Evolutionary conservation across 2,113 vertebrate species (phyloP).

Genomic region (Cebus imitator): DNA sequence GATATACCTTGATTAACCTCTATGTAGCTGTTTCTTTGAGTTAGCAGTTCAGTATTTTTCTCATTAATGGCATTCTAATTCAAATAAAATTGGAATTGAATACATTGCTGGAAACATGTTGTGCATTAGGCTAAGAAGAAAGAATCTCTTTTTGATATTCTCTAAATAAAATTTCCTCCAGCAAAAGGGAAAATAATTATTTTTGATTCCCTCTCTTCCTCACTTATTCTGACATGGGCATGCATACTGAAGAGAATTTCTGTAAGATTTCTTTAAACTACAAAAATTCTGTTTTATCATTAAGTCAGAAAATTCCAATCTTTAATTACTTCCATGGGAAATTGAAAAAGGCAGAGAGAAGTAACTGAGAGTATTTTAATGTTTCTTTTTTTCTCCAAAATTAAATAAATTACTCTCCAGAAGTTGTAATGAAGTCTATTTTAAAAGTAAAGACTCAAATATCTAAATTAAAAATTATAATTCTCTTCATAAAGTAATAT

Average conservation of each 20-base stretch:
- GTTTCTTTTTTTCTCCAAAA: background rate
- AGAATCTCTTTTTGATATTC: background rate
- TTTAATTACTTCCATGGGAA: background rate
- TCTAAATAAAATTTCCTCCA: background rate
- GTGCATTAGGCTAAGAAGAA: background rate
- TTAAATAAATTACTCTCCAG: background rate
- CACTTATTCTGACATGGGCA: background rate
- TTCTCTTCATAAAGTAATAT: background rate
- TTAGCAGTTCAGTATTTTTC: background rate
- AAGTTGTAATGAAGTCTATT: background rate
- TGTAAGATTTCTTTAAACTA: background rate
- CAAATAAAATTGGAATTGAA: conserved; percentile 28
- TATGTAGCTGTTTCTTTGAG: background rate
- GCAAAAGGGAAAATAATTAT: background rate
- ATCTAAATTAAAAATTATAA: background rate
- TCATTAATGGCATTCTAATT: conserved; percentile 33
- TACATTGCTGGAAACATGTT: background rate
- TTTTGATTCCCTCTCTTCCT: background rate
- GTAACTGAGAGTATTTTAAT: background rate
- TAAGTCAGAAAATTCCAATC: background rate
- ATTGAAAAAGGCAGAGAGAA: background rate
- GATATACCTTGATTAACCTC: background rate
- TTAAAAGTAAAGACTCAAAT: background rate
- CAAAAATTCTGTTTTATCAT: background rate
- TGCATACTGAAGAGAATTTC: background rate